These are phyloP conservation scores for Cabera pusaria DNA, from an alignment of 2,888 invertebrate species.

Conservation along the genomic window DNA sequence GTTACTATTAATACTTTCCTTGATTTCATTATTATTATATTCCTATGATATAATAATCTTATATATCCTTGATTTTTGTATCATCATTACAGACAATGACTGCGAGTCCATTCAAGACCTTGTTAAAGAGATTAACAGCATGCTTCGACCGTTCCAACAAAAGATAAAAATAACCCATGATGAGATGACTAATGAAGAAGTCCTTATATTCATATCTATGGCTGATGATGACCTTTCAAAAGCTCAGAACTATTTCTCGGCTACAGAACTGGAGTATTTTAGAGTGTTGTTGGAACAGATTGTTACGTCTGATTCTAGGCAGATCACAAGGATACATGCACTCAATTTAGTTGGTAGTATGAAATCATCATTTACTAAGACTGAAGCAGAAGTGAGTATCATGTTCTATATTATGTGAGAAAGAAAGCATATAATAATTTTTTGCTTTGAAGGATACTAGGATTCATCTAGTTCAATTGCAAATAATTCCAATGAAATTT, in stretches of 20 bases:
- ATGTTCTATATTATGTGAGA: too few relatives aligned
- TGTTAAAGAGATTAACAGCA: slow-evolving; percentile 59
- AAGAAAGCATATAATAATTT: too few relatives aligned
- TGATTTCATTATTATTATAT: too few relatives aligned
- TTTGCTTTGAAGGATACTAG: too few relatives aligned
- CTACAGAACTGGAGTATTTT: slow-evolving; percentile 66
- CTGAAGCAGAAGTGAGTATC: slow-evolving; percentile 63
- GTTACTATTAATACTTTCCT: too few relatives aligned
- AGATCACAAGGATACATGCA: slow-evolving; percentile 64
- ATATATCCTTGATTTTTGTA: too few relatives aligned
- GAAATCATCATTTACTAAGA: slow-evolving; percentile 61
- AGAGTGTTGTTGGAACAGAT: slow-evolving; percentile 66
- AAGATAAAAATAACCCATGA: slow-evolving; percentile 62
- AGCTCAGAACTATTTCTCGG: slow-evolving; percentile 62
- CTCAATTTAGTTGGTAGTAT: slow-evolving; percentile 63
- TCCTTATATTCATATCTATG: slow-evolving; percentile 61
- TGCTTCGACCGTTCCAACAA: slow-evolving; percentile 62
- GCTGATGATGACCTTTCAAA: slow-evolving; percentile 67
- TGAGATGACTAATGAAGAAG: slow-evolving; percentile 62
- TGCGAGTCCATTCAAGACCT: slow-evolving; percentile 44
- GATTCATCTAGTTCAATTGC: too few relatives aligned
- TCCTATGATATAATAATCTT: too few relatives aligned
- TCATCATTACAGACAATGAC: slow-evolving; percentile 45
- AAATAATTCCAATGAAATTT: too few relatives aligned
- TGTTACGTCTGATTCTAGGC: slow-evolving; percentile 63